Base-by-base conservation (phyloP, 2,888 invertebrate species). In the Synanthedon andrenaeformis region DNA sequence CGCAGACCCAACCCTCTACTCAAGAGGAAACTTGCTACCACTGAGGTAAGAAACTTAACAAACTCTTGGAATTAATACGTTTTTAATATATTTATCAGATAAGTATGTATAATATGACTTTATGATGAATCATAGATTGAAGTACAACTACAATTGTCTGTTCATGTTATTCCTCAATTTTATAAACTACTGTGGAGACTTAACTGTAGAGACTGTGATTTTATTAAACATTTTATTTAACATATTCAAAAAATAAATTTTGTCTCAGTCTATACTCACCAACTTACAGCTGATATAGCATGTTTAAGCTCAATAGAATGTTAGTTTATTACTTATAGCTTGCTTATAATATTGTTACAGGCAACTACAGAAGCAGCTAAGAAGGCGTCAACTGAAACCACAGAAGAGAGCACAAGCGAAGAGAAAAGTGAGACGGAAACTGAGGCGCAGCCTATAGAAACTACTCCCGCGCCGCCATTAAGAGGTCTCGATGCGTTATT, bases 401-500 rank as follows among this genome's bases (percentile, higher is more conserved):
- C 74, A 51, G 87, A 86, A 61, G 82, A 82, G 54, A 86, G 78
- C 57, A 86, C 86, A 28, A 82, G 84, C 55, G 79, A 65, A 2
- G 82, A 82, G 61, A 78, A 74, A 57, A 74, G 71, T 23, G 88
- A 83, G 59, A 76, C 79, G 1, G 82, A 85, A 55, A 84, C 88
- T 6, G 84, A 82, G 56, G 69, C 80, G 3, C 62, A 69, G 14
- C 68, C 74, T 1, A 66, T 65, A 3, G 83, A 84, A 62, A 86
- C 85, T 42, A 90, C 91, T 53, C 79, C 88, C 35, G 89, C 90
- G 56, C 87, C 89, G 51, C 88, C 89, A 54, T 89, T 92, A 41
- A 88, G 90, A 57, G 92, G 92, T 0, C 79, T 93, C 0, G 89
- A 89, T 64, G 92, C 93, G 45, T 85, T 94, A 41, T 82, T 94